These are phyloP conservation scores for Eupithecia inturbata DNA, from an alignment of 2,888 invertebrate species.

Conservation along the genomic window DNA sequence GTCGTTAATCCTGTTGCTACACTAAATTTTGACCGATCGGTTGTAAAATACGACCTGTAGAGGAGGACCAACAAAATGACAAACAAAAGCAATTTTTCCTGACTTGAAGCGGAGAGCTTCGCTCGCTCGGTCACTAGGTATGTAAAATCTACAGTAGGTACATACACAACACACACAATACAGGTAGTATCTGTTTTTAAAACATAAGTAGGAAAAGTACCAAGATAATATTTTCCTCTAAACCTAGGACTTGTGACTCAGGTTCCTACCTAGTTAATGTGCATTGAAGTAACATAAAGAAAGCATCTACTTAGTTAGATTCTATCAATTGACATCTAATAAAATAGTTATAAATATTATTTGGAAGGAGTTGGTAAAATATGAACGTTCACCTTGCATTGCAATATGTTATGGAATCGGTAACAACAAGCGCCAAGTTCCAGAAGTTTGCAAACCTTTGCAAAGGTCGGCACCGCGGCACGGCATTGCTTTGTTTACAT, in stretches of 20 bases:
- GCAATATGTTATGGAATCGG: slow-evolving; percentile 47
- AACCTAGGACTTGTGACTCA: background rate
- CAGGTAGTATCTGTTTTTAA: no score
- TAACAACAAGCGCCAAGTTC: slow-evolving; percentile 52
- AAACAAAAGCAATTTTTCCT: no score
- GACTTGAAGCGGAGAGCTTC: no score
- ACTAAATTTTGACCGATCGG: no score
- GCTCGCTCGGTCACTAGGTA: no score
- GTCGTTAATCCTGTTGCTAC: no score
- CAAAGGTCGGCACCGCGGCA: slow-evolving; percentile 70
- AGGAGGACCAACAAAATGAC: no score
- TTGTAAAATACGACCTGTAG: no score
- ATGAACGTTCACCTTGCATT: slow-evolving; percentile 54
- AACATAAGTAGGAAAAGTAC: background rate
- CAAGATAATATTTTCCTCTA: background rate
- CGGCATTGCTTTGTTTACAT: slow-evolving; percentile 75
- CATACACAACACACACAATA: no score
- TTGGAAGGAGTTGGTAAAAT: slow-evolving; percentile 33
- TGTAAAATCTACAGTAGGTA: no score
- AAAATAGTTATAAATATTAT: slow-evolving; percentile 1
- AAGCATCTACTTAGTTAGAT: background rate
- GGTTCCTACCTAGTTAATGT: background rate
- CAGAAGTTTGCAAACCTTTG: slow-evolving; percentile 67
- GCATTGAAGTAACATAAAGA: background rate
- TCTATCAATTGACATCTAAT: background rate